Evolutionary conservation across 2,888 invertebrate genomes (phyloP), one percentile per base, ranked within the genome.

Genomic region (Galerucella pusilla): DNA sequence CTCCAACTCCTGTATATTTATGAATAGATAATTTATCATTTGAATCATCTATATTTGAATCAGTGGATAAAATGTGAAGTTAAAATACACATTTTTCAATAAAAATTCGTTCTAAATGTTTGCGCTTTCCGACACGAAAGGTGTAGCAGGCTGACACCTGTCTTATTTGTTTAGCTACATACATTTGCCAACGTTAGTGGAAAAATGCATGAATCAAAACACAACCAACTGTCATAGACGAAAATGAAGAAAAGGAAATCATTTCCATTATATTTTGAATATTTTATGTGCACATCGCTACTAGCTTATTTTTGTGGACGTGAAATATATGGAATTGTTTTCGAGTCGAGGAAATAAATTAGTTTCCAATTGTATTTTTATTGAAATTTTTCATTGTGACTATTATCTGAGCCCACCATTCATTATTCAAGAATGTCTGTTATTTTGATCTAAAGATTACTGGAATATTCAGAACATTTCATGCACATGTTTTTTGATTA

Each of bases 251-350:
- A 2, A 6, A 54, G 54, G 16, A 16, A n/a, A 54, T 54, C 14
- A 54, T 54, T 54, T 54, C 54, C 54, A 54, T 54, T 54, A 54
- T 54, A 54, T 54, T 54, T 54, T 54, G 7, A 54, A 54, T 54
- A 54, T 54, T 54, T 54, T 54, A 54, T 54, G 1, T 7, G n/a
- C 16, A n/a, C n/a, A 16, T 64, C 52, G 2, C 25, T 16, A 25
- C 12, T n/a, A 49, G 14, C 35, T 42, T 42, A 14, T 49, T 49
- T 46, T 46, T 12, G 46, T 46, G 46, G 12, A 12, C 46, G 46
- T 46, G 5, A 46, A 46, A 46, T 49, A 49, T 49, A 14, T 12
- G 14, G 14, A 14, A 5, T 49, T 5, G 49, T 49, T 11, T 49
- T 49, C 49, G 49, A 14, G 49, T 49, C 49, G 14, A 49, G 49